These are phyloP conservation scores for Oenanthe melanoleuca DNA, from an alignment of 2,113 vertebrate genomes.

Conservation along the genomic window DNA sequence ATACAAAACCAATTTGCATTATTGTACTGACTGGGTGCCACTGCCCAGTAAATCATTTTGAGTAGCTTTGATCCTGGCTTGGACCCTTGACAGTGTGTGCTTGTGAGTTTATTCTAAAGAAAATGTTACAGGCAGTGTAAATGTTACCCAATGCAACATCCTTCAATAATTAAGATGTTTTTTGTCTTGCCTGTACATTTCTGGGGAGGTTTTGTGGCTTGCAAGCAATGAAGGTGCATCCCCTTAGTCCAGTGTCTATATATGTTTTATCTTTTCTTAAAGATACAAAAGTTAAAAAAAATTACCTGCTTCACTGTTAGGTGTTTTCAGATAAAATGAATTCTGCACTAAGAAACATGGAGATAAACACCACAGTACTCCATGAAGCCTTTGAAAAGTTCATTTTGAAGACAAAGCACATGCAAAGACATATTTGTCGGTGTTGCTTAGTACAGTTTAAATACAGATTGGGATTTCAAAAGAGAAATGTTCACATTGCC, in stretches of 20 bases:
- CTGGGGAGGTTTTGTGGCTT: background rate
- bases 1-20: fast-evolving
- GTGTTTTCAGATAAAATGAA: background rate
- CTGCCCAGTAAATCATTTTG: background rate
- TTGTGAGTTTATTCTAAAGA: background rate
- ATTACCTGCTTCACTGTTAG: background rate
- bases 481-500: background rate
- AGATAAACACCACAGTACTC: background rate
- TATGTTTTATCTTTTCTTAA: background rate
- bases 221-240: background rate
- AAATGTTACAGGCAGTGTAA: background rate
- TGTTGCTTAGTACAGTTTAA: background rate
- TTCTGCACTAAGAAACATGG: background rate
- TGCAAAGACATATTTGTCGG: background rate
- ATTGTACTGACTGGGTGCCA: background rate
- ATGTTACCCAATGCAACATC: background rate
- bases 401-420: background rate
- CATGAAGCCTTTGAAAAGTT: background rate
- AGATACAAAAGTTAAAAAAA: background rate
- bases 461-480: background rate
- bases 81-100: background rate
- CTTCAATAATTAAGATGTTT: background rate
- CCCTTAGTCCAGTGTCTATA: background rate
- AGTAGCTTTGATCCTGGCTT: background rate
- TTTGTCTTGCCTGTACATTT: background rate